Evolutionary conservation across 2,888 invertebrate genomes (phyloP).

Genomic region (Eupithecia tripunctaria): DNA sequence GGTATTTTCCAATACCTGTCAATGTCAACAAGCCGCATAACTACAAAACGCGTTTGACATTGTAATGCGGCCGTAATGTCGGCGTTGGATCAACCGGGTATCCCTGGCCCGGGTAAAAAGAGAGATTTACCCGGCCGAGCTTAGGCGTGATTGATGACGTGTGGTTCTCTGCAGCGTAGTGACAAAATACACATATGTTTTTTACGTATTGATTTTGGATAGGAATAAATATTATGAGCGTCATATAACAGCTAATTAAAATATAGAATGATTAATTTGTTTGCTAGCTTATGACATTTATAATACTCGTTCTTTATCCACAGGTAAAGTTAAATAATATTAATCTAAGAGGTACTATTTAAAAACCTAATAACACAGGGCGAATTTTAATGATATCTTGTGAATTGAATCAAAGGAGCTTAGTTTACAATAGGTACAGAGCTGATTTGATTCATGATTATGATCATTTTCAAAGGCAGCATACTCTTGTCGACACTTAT

Average conservation of each 20-base stretch:
- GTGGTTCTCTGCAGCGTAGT: constrained; percentile 38
- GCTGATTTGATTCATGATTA: neutral
- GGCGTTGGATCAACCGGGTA: constrained; percentile 41
- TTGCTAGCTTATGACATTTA: too few species aligned
- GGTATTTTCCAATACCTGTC: constrained; percentile 32
- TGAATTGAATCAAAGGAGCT: neutral
- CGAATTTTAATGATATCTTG: too few species aligned
- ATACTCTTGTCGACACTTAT: too few species aligned
- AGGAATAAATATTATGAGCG: neutral
- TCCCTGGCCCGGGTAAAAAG: constrained; percentile 57
- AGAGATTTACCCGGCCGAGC: constrained; percentile 59
- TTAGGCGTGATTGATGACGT: constrained; percentile 64
- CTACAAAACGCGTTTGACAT: constrained; percentile 38
- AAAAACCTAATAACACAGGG: too few species aligned
- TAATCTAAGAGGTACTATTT: too few species aligned
- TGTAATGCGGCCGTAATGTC: constrained; percentile 44
- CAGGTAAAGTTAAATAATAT: too few species aligned
- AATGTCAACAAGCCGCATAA: constrained; percentile 37
- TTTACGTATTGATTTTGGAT: neutral
- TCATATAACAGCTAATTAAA: neutral
- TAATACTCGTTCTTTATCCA: too few species aligned
- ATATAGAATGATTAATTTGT: too few species aligned
- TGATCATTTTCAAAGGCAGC: neutral
- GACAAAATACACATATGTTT: constrained; percentile 13
- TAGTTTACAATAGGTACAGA: neutral